Conservation (phyloP, 2,888 invertebrate genomes). For the Leptopterna dolabrata region DNA sequence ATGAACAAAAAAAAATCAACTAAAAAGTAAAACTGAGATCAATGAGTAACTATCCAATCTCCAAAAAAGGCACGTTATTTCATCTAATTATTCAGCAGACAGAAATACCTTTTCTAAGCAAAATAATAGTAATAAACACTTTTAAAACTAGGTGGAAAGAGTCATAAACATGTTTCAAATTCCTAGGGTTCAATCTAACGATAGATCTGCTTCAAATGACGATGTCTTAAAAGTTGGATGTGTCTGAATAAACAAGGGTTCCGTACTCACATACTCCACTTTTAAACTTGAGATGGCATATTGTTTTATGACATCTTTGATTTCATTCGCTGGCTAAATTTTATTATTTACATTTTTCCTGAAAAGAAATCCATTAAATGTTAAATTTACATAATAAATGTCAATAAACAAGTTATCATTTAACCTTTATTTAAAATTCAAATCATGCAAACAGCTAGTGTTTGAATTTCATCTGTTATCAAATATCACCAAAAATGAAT, state of each 20-base stretch:
- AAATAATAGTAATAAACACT: background rate
- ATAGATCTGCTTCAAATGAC: background rate
- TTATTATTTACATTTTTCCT: constrained; percentile 59
- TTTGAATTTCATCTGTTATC: background rate
- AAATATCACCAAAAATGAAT: too few relatives aligned
- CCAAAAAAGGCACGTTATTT: background rate
- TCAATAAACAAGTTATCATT: background rate
- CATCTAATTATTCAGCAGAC: background rate
- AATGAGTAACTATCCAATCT: background rate
- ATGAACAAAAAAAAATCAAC: background rate
- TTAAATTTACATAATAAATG: constrained; percentile 48
- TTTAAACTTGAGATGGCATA: constrained; percentile 35
- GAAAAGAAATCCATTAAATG: constrained; percentile 57
- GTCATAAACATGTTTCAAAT: background rate
- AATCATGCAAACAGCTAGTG: background rate
- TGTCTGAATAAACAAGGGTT: constrained; percentile 32
- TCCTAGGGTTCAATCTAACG: background rate
- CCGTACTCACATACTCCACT: constrained; percentile 46
- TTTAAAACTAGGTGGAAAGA: background rate
- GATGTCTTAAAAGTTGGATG: constrained; percentile 26
- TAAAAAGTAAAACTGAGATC: background rate
- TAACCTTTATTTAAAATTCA: background rate
- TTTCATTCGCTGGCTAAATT: constrained; percentile 46
- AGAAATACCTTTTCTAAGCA: background rate
- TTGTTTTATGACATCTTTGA: constrained; percentile 44